A percentile compares a stretch with the other conserved stretches of the same genome.
These are phyloP conservation scores for Heliconius sara DNA, from an alignment of 2,888 invertebrate species.

Conservation along the genomic window DNA sequence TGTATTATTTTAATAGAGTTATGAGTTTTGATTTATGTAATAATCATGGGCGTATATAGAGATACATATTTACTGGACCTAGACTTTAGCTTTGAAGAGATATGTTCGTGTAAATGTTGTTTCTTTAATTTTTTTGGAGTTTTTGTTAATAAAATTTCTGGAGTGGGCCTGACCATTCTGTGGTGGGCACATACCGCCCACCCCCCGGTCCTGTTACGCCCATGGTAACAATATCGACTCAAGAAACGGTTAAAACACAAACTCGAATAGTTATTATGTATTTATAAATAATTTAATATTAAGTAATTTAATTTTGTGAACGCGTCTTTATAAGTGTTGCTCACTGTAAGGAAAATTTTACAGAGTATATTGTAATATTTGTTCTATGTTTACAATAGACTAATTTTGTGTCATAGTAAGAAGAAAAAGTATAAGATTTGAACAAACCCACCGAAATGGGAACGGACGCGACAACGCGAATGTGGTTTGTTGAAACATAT, in stretches of 20 bases:
- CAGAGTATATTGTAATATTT: constrained; percentile 30
- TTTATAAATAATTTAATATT: constrained; percentile 59
- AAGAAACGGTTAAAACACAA: constrained; percentile 57
- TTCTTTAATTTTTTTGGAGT: no score
- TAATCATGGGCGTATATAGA: no score
- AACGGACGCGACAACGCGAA: constrained; percentile 29
- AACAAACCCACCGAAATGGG: constrained; percentile 48
- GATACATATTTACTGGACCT: no score
- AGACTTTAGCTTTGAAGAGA: no score
- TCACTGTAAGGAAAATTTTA: constrained; percentile 52
- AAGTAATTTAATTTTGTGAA: constrained; percentile 53
- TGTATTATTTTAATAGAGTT: constrained; percentile 1
- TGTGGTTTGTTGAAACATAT: neutral
- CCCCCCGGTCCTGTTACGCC: no score
- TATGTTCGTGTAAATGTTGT: no score
- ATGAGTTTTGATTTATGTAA: constrained; percentile 1
- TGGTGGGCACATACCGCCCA: no score
- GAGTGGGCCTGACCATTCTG: no score
- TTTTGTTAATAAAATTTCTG: no score
- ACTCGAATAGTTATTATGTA: constrained; percentile 70
- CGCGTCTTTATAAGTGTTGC: constrained; percentile 61
- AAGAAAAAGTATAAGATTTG: constrained; percentile 21
- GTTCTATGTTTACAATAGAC: neutral
- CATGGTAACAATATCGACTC: constrained; percentile 11
- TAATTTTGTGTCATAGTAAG: constrained; percentile 30